These are phyloP conservation scores for Onychomys leucogaster DNA, from an alignment of 2,797 vertebrate species.

Conservation along the genomic window DNA sequence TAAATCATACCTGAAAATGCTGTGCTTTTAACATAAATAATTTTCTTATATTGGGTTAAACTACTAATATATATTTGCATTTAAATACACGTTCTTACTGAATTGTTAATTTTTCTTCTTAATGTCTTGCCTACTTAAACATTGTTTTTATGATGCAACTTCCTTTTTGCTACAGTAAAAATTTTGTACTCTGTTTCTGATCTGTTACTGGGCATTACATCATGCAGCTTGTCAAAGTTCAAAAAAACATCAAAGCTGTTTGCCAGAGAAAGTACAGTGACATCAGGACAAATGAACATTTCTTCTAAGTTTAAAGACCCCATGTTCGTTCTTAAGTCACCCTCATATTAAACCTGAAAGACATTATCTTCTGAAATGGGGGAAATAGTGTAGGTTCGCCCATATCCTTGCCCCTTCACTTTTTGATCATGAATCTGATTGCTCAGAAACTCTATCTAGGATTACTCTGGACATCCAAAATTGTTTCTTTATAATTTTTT, in stretches of 20 bases:
- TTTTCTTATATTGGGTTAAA: neutral
- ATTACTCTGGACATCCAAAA: neutral
- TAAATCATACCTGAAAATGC: neutral
- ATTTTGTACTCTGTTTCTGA: neutral
- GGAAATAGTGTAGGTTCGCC: neutral
- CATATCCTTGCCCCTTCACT: neutral
- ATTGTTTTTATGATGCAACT: neutral
- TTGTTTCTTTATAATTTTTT: neutral
- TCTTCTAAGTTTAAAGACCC: neutral
- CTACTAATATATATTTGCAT: neutral
- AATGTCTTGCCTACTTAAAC: neutral
- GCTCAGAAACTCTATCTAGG: neutral
- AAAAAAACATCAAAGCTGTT: neutral
- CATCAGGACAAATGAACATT: neutral
- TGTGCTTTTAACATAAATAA: neutral
- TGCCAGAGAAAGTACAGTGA: neutral
- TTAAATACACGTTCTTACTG: neutral
- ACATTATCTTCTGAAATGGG: neutral
- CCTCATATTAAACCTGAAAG: neutral
- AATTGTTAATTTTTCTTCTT: neutral
- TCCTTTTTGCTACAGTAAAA: neutral
- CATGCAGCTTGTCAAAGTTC: neutral
- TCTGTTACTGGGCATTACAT: neutral
- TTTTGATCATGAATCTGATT: neutral
- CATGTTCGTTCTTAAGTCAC: neutral